Evolutionary conservation across 2,797 vertebrate species (phyloP), one percentile per base, ranked within the genome.

Genomic region (Leptatherina wallacei): DNA sequence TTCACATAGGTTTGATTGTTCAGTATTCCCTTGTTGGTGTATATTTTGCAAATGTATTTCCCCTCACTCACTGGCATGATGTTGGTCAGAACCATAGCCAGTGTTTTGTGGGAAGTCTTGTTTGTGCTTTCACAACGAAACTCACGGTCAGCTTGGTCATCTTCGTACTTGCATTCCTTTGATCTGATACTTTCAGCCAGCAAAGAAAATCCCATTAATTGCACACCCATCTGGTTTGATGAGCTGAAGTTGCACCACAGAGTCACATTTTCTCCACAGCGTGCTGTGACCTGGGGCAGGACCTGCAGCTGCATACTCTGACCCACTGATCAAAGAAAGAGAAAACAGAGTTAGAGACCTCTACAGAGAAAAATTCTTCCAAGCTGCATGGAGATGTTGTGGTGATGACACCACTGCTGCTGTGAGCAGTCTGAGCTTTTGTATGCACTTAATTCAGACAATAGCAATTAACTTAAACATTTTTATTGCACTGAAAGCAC

Each of bases 41-140:
- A 47, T 0, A 93, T 9, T 27, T 90, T 92, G 74, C 92, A 93
- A 52, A 61, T 0, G 65, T 92, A 92, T 0, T 3, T 2, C 5
- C 87, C 87, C 13, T 51, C 1, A 22, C 81, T 0, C 12, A 0
- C 9, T 0, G 69, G 75, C 76, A 4, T 84, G 57, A 91, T 40
- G 3, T 86, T 68, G 42, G 12, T 3, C 54, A 93, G 69, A 2
- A 36, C 86, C 65, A 91, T 49, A 10, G 3, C 10, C 30, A 91
- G 78, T 1, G 0, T 55, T 33, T 54, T 4, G 1, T 3, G 2
- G n/a, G 0, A 0, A 2, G 12, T 1, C 1, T 16, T 1, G 0
- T 0, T n/a, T 1, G 0, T 11, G 16, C 4, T 16, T 14, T 71
- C 57, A 70, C 85, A 85, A 33, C 0, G 0, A 32, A 7, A 8